Percentiles rank a stretch among this genome's conserved stretches.
Evolutionary conservation across 92 coral and sea anemone genomes (phyloP).

Genomic region (Palythoa caribaeorum): DNA sequence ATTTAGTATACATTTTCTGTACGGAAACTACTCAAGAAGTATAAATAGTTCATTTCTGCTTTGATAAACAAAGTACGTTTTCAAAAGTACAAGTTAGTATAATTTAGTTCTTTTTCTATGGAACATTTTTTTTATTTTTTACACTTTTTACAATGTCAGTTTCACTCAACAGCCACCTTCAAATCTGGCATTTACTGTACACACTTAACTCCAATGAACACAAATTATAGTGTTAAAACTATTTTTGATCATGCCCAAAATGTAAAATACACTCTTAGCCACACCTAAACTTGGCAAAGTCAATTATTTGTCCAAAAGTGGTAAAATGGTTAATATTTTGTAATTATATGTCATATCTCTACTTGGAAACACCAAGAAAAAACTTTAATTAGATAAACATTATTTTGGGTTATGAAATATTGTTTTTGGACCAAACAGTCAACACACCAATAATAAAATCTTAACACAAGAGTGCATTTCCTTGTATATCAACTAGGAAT

Average conservation of each 20-base stretch:
- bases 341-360: background rate
- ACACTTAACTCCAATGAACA: background rate
- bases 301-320: background rate
- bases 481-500: background rate
- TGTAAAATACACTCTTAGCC: background rate
- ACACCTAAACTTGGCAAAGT: background rate
- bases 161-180: slow-evolving; percentile 22
- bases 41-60: slow-evolving; percentile 1
- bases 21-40: background rate
- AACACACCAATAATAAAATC: slow-evolving; percentile 18
- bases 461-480: background rate
- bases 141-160: slow-evolving; percentile 33
- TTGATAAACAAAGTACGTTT: background rate
- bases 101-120: slow-evolving; percentile 38
- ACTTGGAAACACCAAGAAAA: slow-evolving; percentile 22
- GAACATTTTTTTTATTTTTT: slow-evolving; percentile 13
- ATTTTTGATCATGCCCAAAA: background rate
- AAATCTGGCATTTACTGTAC: background rate
- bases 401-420: background rate
- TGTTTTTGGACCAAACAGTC: background rate
- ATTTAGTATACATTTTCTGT: background rate
- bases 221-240: background rate
- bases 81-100: background rate
- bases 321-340: background rate
- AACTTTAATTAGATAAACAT: background rate